A percentile compares a stretch with the other conserved stretches of the same genome.
Evolutionary conservation across 1,140 invertebrate species (phyloP).

Genomic region (Diuraphis noxia): DNA sequence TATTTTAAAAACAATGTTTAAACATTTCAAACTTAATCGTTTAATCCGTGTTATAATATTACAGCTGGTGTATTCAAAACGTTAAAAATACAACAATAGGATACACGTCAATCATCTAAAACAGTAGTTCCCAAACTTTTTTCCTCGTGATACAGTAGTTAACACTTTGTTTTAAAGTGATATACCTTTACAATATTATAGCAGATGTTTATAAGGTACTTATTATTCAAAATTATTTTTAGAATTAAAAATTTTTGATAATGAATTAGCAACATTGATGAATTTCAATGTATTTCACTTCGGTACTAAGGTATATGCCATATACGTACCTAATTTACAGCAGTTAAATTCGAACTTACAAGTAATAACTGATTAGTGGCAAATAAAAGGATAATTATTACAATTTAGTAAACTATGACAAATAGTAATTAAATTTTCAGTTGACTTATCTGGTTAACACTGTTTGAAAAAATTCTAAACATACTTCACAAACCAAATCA

Average conservation of each 20-base stretch:
- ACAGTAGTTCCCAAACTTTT: background rate
- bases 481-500: background rate
- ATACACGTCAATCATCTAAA: background rate
- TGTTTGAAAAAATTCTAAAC: background rate
- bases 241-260: background rate
- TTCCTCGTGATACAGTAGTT: background rate
- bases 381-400: background rate
- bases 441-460: background rate
- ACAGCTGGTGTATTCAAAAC: background rate
- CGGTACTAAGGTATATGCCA: background rate
- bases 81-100: no score
- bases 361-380: background rate
- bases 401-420: background rate
- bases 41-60: background rate
- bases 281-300: background rate
- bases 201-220: background rate
- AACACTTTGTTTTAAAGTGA: background rate
- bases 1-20: background rate
- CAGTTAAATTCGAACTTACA: background rate
- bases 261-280: background rate
- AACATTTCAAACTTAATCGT: background rate
- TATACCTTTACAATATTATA: background rate
- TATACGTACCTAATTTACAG: background rate
- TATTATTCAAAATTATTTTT: background rate
- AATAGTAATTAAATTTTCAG: background rate